Conservation (phyloP, 2,888 invertebrate genomes). For the Augochlorella aurata region DNA sequence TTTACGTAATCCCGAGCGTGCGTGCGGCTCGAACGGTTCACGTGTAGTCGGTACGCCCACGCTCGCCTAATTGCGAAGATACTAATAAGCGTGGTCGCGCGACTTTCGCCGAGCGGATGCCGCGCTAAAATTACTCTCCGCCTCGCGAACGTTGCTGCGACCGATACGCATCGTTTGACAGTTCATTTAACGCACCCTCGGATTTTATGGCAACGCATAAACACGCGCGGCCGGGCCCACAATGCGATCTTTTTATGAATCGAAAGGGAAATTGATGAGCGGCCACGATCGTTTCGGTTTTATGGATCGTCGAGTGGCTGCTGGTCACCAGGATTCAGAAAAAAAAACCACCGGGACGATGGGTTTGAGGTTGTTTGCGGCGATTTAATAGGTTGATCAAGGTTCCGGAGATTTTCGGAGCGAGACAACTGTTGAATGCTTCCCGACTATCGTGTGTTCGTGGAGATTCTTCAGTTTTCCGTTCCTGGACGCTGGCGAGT, state of each 20-base stretch:
- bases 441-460: no score
- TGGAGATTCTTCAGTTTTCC: no score
- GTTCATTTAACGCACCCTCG: neutral
- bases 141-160: neutral
- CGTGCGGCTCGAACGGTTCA: conserved; percentile 33
- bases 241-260: conserved; percentile 18
- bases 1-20: conserved; percentile 58
- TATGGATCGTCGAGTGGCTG: conserved; percentile 1
- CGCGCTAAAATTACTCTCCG: conserved; percentile 36
- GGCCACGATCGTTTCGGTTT: conserved; percentile 21
- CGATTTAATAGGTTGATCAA: no score
- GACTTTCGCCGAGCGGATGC: conserved; percentile 43
- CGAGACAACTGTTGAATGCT: no score
- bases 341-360: no score
- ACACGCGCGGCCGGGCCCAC: neutral
- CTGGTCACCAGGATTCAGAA: neutral
- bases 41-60: conserved; percentile 54
- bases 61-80: conserved; percentile 51
- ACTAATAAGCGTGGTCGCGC: conserved; percentile 35
- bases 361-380: no score
- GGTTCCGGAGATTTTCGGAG: no score
- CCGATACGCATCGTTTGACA: conserved; percentile 7
- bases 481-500: no score
- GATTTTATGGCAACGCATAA: neutral
- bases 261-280: conserved; percentile 20